A percentile compares a stretch with the other conserved stretches of the same genome.
Evolutionary conservation across 2,113 vertebrate genomes (phyloP).

Genomic region (Puffinus mauretanicus): DNA sequence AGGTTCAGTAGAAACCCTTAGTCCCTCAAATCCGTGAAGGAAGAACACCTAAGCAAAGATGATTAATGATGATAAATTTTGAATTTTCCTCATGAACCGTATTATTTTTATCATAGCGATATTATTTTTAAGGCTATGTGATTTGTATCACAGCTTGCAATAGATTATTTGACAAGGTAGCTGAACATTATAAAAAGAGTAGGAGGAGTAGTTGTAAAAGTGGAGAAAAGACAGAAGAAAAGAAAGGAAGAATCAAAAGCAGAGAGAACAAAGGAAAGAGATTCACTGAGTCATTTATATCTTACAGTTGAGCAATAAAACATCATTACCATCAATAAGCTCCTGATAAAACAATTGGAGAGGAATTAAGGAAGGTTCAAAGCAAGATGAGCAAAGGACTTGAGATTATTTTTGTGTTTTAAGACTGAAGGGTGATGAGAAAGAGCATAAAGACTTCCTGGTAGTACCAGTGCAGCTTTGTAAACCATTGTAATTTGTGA

Average conservation of each 20-base stretch:
- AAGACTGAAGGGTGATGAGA: not conserved
- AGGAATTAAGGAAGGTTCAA: not conserved
- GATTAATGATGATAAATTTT: not conserved
- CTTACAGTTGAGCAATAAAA: not conserved
- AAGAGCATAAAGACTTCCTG: not conserved
- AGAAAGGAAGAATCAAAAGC: not conserved
- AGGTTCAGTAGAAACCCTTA: not conserved
- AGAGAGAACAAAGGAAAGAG: slow-evolving; percentile 10
- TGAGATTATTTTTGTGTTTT: not conserved
- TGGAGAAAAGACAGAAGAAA: not conserved
- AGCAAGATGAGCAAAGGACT: not conserved
- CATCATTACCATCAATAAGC: not conserved
- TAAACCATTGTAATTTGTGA: not conserved
- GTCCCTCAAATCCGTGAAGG: not conserved
- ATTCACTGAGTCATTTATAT: not conserved
- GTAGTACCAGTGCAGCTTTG: not conserved
- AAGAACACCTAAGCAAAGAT: not conserved
- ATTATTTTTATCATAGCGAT: not conserved
- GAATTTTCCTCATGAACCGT: not conserved
- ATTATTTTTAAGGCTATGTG: not conserved
- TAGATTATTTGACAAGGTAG: not conserved
- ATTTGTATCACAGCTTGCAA: not conserved
- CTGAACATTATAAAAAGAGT: not conserved
- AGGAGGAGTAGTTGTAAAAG: not conserved
- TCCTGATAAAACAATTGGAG: not conserved